Base-by-base conservation (phyloP, 2,797 vertebrate genomes). In the Sparus aurata region DNA sequence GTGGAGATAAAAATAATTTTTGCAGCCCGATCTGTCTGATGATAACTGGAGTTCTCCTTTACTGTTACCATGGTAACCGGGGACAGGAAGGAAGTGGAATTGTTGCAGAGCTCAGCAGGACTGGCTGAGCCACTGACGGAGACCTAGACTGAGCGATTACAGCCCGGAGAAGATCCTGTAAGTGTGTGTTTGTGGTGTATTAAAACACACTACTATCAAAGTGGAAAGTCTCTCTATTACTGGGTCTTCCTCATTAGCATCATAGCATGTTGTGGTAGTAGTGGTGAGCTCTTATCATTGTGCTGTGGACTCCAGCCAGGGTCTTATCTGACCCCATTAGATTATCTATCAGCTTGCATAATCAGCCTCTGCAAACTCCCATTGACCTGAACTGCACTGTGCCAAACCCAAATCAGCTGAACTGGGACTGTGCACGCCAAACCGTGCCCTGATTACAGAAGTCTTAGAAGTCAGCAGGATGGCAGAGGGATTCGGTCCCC, bases 1-100 rank as follows among this genome's bases (percentile, higher is more conserved):
- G 92, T 89, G 82, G 76, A 87, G 91, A 93, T 93, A 93, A 92
- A 92, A 93, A 93, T 90, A 94, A 54, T 87, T 91, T 38, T 88
- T 84, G 79, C 23, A 30, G 86, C 65, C 85, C 22, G 54, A 90
- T 93, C 89, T 76, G 80, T 87, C 71, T 69, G 81, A 88, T 77
- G 81, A 89, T 86, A 87, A 83, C 57, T 38, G 66, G 79, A 89
- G 85, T 91, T 90, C 84, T 93, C 69, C 80, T 87, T 87, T 86
- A 52, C 85, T 87, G 92, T 92, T 92, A 80, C 93, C 87, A 88
- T 87, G 87, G 91, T 64, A 82, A 94, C 90, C 12, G 5, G 12
- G 77, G 69, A 91, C 87, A 88, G 88, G 87, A 87, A 91, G 88
- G 87, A 92, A 93, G 86, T 90, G 76, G 73, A 89, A 89, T 72